These are phyloP conservation scores for Ochlodes sylvanus DNA, from an alignment of 2,888 invertebrate genomes.

Conservation along the genomic window DNA sequence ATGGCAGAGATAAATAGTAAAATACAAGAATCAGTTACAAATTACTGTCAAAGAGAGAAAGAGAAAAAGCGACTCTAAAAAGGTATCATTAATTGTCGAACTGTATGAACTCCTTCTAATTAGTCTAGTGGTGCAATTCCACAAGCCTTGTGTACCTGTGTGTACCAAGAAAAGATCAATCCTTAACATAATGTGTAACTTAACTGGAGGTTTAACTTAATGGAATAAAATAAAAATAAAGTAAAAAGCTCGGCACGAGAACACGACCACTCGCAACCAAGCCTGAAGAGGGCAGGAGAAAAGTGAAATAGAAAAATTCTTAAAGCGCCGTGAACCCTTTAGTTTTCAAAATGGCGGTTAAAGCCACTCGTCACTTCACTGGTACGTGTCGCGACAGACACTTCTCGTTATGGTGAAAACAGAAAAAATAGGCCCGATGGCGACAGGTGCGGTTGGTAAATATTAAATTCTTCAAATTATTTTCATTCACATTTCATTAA, in stretches of 20 bases:
- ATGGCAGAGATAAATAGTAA: too few species aligned
- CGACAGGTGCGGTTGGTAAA: conserved; percentile 8
- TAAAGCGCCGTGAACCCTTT: conserved; percentile 56
- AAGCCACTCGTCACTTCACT: conserved; percentile 59
- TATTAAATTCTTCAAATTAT: conserved; percentile 11
- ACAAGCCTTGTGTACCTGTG: not conserved
- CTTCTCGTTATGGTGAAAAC: conserved; percentile 50
- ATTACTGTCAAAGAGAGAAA: too few species aligned
- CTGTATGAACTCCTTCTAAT: not conserved
- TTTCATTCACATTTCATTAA: conserved; percentile 10
- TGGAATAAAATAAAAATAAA: conserved; percentile 39
- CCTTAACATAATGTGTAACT: conserved; percentile 1
- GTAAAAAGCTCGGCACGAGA: conserved; percentile 37
- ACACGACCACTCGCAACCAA: conserved; percentile 39
- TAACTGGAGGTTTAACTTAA: conserved; percentile 19
- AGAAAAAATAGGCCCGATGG: conserved; percentile 42
- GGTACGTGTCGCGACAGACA: conserved; percentile 61
- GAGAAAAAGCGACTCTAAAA: too few species aligned
- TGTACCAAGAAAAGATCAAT: conserved; percentile 1
- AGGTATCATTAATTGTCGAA: too few species aligned
- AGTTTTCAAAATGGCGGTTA: conserved; percentile 67
- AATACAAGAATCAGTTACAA: too few species aligned
- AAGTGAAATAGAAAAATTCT: conserved; percentile 54
- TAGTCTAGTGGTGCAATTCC: not conserved
- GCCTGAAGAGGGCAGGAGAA: conserved; percentile 51